phyloP scores from a whole-genome alignment of 2,888 invertebrate species.

The Nemurella pictetii region DNA sequence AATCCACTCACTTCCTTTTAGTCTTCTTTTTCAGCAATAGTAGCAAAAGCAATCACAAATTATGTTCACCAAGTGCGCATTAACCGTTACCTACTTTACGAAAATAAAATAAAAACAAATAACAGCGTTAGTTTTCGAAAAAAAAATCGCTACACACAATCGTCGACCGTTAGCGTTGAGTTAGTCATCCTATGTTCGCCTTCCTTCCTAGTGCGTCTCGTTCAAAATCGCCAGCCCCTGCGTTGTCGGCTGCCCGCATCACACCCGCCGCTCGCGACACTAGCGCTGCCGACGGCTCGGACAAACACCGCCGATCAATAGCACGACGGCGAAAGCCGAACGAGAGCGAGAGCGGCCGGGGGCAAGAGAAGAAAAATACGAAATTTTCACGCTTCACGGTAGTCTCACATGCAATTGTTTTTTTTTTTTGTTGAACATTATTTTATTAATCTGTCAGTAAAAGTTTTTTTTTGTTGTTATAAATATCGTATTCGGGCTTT shows the following conservation, averaged over 20 bases:
- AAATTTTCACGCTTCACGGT: not conserved
- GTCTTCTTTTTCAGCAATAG: not conserved
- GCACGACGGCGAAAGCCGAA: not conserved
- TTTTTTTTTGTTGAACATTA: too few relatives aligned
- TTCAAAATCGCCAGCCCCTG: slow-evolving; percentile 25
- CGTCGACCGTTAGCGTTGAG: not conserved
- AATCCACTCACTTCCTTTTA: not conserved
- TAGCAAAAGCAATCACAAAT: not conserved
- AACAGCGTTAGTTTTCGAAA: not conserved
- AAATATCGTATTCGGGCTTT: too few relatives aligned
- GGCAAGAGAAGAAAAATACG: not conserved
- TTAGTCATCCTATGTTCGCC: not conserved
- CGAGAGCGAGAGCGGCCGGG: not conserved
- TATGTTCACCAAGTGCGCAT: not conserved
- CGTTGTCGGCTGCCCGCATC: slow-evolving; percentile 23
- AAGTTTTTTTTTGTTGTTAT: too few relatives aligned
- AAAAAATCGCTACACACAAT: slow-evolving; percentile 8
- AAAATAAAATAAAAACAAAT: slow-evolving; percentile 4
- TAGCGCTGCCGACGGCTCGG: not conserved
- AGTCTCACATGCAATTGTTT: not conserved
- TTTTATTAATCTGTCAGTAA: not conserved
- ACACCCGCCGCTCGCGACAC: slow-evolving; percentile 5
- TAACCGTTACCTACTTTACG: not conserved
- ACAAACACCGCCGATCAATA: slow-evolving; percentile 3
- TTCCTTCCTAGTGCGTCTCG: not conserved